Conservation (phyloP, 2,797 vertebrate genomes). For the Gambelia wislizenii region DNA sequence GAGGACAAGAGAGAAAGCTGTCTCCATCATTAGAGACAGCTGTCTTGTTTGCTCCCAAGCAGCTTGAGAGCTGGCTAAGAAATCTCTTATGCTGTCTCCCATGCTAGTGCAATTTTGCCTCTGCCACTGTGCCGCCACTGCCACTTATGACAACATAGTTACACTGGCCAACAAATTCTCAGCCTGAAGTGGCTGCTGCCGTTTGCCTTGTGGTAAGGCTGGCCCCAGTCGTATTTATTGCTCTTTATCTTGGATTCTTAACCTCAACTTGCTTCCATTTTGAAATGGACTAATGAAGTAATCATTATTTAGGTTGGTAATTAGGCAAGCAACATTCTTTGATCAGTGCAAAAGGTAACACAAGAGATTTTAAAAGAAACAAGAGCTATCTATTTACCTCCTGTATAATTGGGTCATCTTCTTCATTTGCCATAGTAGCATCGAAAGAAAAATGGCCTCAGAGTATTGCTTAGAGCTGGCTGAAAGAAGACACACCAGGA, state of each 20-base stretch:
- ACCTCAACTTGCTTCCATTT: not conserved
- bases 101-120: no score
- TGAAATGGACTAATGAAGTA: no score
- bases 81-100: no score
- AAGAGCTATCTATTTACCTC: conserved; percentile 83
- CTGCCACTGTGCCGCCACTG: no score
- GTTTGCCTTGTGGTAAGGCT: no score
- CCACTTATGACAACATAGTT: no score
- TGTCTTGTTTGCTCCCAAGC: not conserved
- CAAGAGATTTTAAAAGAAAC: not conserved
- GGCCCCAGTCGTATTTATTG: no score
- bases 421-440: conserved; percentile 95
- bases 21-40: not conserved
- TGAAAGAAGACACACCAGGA: conserved; percentile 66
- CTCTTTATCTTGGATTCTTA: not conserved
- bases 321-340: not conserved
- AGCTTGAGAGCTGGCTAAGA: not conserved
- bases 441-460: conserved; percentile 58
- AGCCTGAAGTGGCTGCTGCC: no score
- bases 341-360: not conserved
- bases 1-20: not conserved
- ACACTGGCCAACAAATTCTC: not conserved
- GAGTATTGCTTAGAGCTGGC: conserved; percentile 59
- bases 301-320: not conserved
- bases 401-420: conserved; percentile 97